Conservation (phyloP, 2,888 invertebrate species). For the Nineta flava region DNA sequence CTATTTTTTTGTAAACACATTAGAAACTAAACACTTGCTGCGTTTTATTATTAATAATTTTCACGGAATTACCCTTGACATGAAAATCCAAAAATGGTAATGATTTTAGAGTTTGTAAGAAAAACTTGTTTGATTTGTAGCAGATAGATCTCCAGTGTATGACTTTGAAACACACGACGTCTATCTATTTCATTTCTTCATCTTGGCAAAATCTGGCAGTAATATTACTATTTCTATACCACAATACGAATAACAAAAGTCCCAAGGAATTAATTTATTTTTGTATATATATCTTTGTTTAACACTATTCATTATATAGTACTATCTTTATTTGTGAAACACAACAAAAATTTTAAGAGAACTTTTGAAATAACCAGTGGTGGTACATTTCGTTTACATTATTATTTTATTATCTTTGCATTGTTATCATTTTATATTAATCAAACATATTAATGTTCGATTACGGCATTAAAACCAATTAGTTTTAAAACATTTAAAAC, state of each 20-base stretch:
- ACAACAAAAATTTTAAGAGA: too few relatives aligned
- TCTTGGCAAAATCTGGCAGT: neutral
- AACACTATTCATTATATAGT: too few relatives aligned
- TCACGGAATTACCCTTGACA: conserved; percentile 6
- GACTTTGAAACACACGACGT: neutral
- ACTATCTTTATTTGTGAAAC: too few relatives aligned
- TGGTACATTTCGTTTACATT: too few relatives aligned
- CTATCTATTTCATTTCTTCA: neutral
- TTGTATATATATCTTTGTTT: too few relatives aligned
- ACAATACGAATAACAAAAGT: neutral
- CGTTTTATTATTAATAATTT: neutral
- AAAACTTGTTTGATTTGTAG: neutral
- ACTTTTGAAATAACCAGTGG: too few relatives aligned
- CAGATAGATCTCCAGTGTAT: neutral
- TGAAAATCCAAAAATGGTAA: conserved; percentile 7
- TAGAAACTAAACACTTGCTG: neutral
- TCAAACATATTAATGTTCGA: too few relatives aligned
- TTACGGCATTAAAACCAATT: too few relatives aligned
- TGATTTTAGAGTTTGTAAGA: neutral
- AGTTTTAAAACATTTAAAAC: too few relatives aligned
- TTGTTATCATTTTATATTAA: too few relatives aligned
- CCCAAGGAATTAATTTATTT: neutral
- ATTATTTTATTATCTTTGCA: too few relatives aligned
- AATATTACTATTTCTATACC: neutral
- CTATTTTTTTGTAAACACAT: too few relatives aligned